Evolutionary conservation across 2,797 vertebrate species (phyloP), one percentile per base, ranked within the genome.

Genomic region (Pangasius djambal): DNA sequence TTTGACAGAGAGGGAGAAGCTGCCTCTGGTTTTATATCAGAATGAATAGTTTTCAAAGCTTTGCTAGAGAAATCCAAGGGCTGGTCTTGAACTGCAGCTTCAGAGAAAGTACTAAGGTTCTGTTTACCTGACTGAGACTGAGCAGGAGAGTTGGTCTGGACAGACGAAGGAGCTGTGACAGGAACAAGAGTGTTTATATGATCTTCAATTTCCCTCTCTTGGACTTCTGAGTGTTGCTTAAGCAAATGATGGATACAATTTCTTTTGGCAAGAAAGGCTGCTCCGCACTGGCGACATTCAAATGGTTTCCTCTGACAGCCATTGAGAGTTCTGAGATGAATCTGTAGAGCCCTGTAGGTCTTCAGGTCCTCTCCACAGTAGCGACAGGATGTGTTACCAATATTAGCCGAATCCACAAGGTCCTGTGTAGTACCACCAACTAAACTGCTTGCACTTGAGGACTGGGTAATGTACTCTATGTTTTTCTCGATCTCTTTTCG

Each of bases 401-500:
- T 95, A 15, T 94, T 93, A 72, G 96, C 95, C 85, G 96, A 95
- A 5, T 97, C 97, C 86, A 97, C 96, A 69, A 96, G 94, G 92
- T 98, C 98, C 0, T 95, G 95, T 44, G 92, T 90, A 0, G 97
- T 93, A 0, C 96, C 95, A 91, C 96, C 96, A n/a, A 91, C 59
- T 34, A 90, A 83, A 0, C 89, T 20, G 40, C 96, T 0, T 90
- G 78, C 0, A 93, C 96, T 95, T 0, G 96, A 91, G 6, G 96
- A 95, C 91, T 97, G 97, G 90, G 96, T 97, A 84, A 99, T 96
- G 0, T 98, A 99, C 77, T 99, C 98, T 0, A 99, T 99, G 93
- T 99, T 98, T 89, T 98, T 99, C 94, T 99, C 98, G 0, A 99
- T 99, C 88, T 99, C 98, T 93, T 99, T 99, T 82, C 98, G 95